A percentile compares a stretch with the other conserved stretches of the same genome.
Conservation (phyloP, 2,797 vertebrate species). For the Tympanoctomys barrerae region DNA sequence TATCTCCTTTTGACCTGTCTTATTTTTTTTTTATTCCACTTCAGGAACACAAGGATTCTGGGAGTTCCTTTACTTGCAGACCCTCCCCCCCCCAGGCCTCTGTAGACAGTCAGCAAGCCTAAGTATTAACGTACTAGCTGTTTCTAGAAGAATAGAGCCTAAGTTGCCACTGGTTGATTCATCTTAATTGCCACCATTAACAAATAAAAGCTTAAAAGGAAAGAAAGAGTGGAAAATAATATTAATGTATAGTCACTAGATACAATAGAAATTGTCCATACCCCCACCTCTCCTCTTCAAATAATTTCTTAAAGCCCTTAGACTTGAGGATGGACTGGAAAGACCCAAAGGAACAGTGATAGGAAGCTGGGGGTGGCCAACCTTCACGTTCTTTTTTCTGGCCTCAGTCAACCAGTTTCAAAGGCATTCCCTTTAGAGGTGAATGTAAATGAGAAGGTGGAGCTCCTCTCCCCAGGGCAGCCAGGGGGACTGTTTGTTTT, state of each 20-base stretch:
- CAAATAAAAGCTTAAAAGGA: slow-evolving; percentile 52
- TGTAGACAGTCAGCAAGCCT: neutral
- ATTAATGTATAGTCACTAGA: slow-evolving; percentile 25
- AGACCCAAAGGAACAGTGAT: neutral
- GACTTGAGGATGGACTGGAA: neutral
- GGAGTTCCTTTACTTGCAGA: neutral
- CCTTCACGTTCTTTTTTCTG: slow-evolving; percentile 71
- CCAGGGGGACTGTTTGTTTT: slow-evolving; percentile 71
- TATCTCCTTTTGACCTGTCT: neutral
- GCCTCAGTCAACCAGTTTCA: slow-evolving; percentile 81
- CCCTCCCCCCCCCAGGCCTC: neutral
- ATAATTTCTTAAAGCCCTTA: slow-evolving; percentile 51
- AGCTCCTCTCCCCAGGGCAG: neutral
- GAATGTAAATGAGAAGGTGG: slow-evolving; percentile 74
- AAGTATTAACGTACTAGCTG: neutral
- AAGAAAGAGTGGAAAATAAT: slow-evolving; percentile 17
- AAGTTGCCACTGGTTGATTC: slow-evolving; percentile 21
- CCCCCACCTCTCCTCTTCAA: neutral
- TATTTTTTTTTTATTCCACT: neutral
- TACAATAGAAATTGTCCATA: slow-evolving; percentile 36
- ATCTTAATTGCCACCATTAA: slow-evolving; percentile 61
- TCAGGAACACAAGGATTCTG: neutral
- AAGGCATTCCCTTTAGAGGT: slow-evolving; percentile 81
- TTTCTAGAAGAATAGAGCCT: slow-evolving; percentile 27
- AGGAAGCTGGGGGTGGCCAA: slow-evolving; percentile 47